Evolutionary conservation across 2,797 vertebrate genomes (phyloP).

Genomic region (Lacerta viridis): DNA sequence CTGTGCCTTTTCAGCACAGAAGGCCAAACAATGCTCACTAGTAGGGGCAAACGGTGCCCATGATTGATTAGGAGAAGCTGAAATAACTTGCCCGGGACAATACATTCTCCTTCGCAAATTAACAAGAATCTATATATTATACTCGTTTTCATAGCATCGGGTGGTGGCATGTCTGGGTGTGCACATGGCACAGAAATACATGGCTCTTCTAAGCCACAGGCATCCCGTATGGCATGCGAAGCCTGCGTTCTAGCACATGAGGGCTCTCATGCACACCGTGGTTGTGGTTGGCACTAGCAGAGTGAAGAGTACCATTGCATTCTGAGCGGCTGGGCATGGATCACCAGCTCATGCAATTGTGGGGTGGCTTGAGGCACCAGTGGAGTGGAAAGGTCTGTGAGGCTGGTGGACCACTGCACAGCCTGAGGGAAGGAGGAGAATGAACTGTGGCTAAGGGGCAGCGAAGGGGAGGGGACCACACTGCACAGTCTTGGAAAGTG

Average conservation of each 20-base stretch:
- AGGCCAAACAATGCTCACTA: background rate
- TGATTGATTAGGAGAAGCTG: background rate
- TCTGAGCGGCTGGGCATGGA: background rate
- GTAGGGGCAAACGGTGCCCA: background rate
- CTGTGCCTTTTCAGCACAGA: background rate
- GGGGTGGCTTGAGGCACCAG: slow-evolving; percentile 23
- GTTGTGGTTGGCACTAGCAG: slow-evolving; percentile 8
- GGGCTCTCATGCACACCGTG: background rate
- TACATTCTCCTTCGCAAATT: background rate
- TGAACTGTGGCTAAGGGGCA: background rate
- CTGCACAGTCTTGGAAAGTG: background rate
- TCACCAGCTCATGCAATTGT: background rate
- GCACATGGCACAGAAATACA: background rate
- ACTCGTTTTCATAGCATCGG: background rate
- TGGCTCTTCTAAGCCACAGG: background rate
- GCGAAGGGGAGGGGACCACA: background rate
- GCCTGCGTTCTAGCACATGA: background rate
- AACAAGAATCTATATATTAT: background rate
- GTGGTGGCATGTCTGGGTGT: background rate
- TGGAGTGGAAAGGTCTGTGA: background rate
- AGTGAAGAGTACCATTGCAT: background rate
- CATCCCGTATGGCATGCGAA: slow-evolving; percentile 1
- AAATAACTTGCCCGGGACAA: background rate
- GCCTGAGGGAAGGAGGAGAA: background rate
- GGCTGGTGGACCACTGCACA: background rate